Evolutionary conservation across 2,797 vertebrate species (phyloP).

Genomic region (Choloepus didactylus): DNA sequence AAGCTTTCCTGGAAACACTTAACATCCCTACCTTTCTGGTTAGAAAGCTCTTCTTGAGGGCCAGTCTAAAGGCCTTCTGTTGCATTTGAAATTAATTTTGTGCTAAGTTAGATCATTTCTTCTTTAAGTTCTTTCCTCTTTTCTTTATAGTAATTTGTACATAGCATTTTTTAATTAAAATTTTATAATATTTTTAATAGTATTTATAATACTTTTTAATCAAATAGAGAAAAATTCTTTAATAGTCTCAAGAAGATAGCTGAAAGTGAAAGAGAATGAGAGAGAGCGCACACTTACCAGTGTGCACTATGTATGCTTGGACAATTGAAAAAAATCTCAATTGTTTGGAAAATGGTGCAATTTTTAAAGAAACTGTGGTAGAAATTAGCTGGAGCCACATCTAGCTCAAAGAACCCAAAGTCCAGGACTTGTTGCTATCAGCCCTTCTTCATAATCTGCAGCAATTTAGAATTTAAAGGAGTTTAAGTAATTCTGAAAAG

Average conservation of each 20-base stretch:
- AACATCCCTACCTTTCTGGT: background rate
- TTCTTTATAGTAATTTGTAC: background rate
- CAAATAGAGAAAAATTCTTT: background rate
- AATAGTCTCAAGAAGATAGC: background rate
- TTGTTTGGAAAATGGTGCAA: background rate
- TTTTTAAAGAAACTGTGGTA: background rate
- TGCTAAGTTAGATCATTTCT: background rate
- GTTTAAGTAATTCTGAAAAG: constrained; percentile 16
- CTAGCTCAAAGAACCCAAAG: background rate
- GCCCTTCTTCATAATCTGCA: background rate
- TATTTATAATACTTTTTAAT: background rate
- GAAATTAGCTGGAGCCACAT: background rate
- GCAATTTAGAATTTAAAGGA: constrained; percentile 9
- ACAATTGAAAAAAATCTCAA: background rate
- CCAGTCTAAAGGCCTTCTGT: background rate
- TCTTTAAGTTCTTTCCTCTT: background rate
- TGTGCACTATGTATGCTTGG: background rate
- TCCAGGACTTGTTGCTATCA: background rate
- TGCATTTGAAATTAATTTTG: background rate
- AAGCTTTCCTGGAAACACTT: background rate
- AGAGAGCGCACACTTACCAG: background rate
- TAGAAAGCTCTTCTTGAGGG: background rate
- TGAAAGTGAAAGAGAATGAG: background rate
- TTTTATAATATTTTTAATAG: background rate
- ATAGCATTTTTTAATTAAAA: no score